Percentiles rank a stretch among this genome's conserved stretches.
These are phyloP conservation scores for Numida meleagris DNA, from an alignment of 2,113 vertebrate species.

Conservation along the genomic window DNA sequence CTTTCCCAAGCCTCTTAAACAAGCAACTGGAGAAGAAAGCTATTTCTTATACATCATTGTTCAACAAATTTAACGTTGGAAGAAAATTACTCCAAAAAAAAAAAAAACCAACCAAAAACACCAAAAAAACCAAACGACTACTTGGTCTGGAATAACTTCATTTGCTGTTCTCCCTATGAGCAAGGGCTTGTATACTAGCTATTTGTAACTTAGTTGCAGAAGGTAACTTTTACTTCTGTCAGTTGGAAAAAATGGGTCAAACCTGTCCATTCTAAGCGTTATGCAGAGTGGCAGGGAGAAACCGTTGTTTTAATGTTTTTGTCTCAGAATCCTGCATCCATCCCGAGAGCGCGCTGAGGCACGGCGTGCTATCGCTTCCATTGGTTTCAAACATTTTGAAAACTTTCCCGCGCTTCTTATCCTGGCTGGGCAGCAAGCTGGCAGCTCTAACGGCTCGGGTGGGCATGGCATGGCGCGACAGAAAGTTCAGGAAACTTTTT, in stretches of 20 bases:
- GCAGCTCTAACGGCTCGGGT: not conserved
- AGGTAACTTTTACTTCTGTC: not conserved
- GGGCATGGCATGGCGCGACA: accelerated
- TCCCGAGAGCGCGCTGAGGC: not conserved
- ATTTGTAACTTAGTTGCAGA: not conserved
- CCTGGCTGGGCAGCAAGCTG: not conserved
- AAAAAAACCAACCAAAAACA: not conserved
- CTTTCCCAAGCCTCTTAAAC: not conserved
- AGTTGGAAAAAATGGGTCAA: not conserved
- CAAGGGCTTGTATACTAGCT: not conserved
- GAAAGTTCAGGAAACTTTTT: not conserved
- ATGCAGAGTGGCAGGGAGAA: not conserved
- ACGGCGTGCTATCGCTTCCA: not conserved
- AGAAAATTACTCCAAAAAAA: not conserved
- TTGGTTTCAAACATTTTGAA: not conserved
- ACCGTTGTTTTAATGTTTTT: not conserved
- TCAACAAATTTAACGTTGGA: not conserved
- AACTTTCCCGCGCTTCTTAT: constrained; percentile 34
- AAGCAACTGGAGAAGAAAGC: not conserved
- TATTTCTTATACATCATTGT: not conserved
- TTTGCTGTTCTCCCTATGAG: not conserved
- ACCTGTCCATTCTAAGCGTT: not conserved
- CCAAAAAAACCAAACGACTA: not conserved
- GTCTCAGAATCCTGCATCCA: not conserved
- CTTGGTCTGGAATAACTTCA: not conserved